These are phyloP conservation scores for Passerina amoena DNA, from an alignment of 2,113 vertebrate genomes.

Conservation along the genomic window DNA sequence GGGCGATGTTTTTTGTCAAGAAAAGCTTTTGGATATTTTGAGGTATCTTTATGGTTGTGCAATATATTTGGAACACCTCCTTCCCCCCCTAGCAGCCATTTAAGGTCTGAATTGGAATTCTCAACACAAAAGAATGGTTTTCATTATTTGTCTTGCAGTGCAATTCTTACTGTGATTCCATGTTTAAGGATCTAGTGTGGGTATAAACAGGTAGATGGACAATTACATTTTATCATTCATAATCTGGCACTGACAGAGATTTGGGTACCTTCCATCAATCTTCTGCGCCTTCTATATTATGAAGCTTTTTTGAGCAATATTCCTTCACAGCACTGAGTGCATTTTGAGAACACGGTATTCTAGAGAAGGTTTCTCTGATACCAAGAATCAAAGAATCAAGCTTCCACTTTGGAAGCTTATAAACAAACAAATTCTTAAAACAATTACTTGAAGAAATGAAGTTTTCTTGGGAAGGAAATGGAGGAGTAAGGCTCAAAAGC, in stretches of 20 bases:
- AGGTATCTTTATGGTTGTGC: background rate
- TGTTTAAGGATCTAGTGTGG: background rate
- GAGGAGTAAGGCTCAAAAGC: background rate
- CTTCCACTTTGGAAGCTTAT: background rate
- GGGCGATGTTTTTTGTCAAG: background rate
- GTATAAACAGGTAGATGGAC: background rate
- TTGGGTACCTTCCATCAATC: background rate
- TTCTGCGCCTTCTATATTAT: background rate
- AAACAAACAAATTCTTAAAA: background rate
- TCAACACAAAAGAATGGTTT: background rate
- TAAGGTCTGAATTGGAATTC: background rate
- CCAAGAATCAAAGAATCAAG: background rate
- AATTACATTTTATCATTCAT: background rate
- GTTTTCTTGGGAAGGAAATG: background rate
- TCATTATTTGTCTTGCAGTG: background rate
- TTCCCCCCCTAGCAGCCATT: background rate
- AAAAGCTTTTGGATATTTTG: background rate
- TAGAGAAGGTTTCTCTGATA: background rate
- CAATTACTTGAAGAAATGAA: background rate
- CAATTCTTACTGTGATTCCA: background rate
- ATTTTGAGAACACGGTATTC: background rate
- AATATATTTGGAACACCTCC: background rate
- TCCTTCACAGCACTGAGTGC: background rate
- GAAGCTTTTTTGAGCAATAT: background rate
- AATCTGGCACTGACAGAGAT: background rate